Conservation (phyloP, 2,888 invertebrate species). For the Lithophane ornitopus region DNA sequence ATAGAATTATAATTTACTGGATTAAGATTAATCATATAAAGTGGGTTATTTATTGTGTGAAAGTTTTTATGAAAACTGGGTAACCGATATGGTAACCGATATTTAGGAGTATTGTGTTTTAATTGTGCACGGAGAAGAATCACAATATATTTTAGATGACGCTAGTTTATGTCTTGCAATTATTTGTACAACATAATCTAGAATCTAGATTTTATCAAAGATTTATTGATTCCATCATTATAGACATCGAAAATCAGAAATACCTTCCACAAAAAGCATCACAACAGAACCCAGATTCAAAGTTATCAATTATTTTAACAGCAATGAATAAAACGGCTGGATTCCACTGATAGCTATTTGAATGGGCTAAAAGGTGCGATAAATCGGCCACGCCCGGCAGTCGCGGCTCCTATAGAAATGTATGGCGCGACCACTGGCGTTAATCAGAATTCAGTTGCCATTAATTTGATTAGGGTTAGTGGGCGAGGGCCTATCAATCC, state of each 20-base stretch:
- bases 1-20: slow-evolving; percentile 28
- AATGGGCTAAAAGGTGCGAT: slow-evolving; percentile 81
- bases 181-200: not conserved
- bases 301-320: slow-evolving; percentile 67
- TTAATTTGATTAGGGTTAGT: slow-evolving; percentile 91
- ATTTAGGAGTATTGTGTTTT: not conserved
- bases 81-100: not conserved
- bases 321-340: slow-evolving; percentile 63
- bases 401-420: slow-evolving; percentile 81
- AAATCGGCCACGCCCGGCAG: slow-evolving; percentile 83
- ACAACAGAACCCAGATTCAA: slow-evolving; percentile 45
- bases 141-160: not conserved
- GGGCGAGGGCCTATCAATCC: slow-evolving; percentile 90
- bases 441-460: slow-evolving; percentile 89
- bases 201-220: not conserved
- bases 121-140: not conserved
- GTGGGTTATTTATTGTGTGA: not conserved
- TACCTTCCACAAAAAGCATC: slow-evolving; percentile 3
- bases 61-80: not conserved
- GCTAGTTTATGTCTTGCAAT: not conserved
- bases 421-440: slow-evolving; percentile 82
- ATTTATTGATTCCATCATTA: not conserved
- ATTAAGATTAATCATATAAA: slow-evolving; percentile 25
- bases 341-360: slow-evolving; percentile 71
- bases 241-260: not conserved